Conservation (phyloP, 2,888 invertebrate genomes). For the Carabus problematicus region DNA sequence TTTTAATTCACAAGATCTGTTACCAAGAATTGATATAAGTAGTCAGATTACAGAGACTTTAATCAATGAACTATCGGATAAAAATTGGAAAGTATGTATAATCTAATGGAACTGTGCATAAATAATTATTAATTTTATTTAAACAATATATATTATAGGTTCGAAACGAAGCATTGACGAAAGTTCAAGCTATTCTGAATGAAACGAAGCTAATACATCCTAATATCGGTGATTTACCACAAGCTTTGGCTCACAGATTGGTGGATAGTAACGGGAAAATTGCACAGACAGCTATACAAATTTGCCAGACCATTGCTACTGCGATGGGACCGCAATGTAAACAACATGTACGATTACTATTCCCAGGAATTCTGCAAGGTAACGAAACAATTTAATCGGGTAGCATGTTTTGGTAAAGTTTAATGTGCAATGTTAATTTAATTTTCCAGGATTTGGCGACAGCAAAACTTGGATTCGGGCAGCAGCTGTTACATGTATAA, state of each 20-base stretch:
- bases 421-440: conserved; percentile 15
- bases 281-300: conserved; percentile 80
- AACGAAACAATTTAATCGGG: conserved; percentile 45
- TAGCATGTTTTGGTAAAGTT: too few relatives aligned
- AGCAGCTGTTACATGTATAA: conserved; percentile 83
- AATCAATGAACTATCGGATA: conserved; percentile 82
- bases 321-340: conserved; percentile 86
- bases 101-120: conserved; percentile 57
- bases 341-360: conserved; percentile 78
- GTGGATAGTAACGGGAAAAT: conserved; percentile 93
- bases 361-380: conserved; percentile 90
- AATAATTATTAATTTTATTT: not conserved
- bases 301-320: conserved; percentile 81
- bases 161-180: conserved; percentile 76
- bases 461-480: conserved; percentile 81
- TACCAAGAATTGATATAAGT: conserved; percentile 83
- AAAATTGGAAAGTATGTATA: conserved; percentile 86
- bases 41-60: conserved; percentile 82
- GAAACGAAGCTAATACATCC: conserved; percentile 84
- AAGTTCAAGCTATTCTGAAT: conserved; percentile 73
- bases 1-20: conserved; percentile 70
- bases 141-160: conserved; percentile 55
- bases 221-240: conserved; percentile 83
- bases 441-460: conserved; percentile 55
- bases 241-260: conserved; percentile 77